Evolutionary conservation across 2,797 vertebrate species (phyloP).

Genomic region (Sebastes oblongus): DNA sequence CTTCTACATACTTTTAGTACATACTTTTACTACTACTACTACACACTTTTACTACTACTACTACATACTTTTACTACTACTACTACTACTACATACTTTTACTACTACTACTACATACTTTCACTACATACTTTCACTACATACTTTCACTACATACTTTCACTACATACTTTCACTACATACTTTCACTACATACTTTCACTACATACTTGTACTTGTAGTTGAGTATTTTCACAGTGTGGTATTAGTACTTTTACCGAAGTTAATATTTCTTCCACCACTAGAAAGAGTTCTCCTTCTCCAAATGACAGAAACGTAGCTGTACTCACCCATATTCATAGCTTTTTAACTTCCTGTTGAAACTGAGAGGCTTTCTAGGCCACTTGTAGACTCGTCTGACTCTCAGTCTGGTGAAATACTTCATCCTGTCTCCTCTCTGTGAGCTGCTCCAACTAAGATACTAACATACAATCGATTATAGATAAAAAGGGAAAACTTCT

Average conservation of each 20-base stretch:
- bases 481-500: not conserved
- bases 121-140: too few relatives aligned
- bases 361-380: constrained; percentile 72
- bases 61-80: too few relatives aligned
- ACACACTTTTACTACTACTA: too few relatives aligned
- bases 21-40: too few relatives aligned
- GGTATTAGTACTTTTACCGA: not conserved
- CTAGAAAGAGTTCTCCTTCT: not conserved
- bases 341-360: constrained; percentile 81
- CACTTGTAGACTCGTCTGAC: constrained; percentile 80
- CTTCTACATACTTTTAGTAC: too few relatives aligned
- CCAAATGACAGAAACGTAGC: not conserved
- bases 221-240: not conserved
- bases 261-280: not conserved
- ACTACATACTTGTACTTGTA: not conserved
- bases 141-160: too few relatives aligned
- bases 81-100: too few relatives aligned
- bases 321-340: constrained; percentile 79
- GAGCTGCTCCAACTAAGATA: not conserved
- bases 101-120: too few relatives aligned
- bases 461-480: accelerated
- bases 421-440: constrained; percentile 25
- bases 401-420: constrained; percentile 77
- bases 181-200: too few relatives aligned
- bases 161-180: too few relatives aligned